These are phyloP conservation scores for Synaphobranchus kaupii DNA, from an alignment of 2,797 vertebrate genomes.

Conservation along the genomic window DNA sequence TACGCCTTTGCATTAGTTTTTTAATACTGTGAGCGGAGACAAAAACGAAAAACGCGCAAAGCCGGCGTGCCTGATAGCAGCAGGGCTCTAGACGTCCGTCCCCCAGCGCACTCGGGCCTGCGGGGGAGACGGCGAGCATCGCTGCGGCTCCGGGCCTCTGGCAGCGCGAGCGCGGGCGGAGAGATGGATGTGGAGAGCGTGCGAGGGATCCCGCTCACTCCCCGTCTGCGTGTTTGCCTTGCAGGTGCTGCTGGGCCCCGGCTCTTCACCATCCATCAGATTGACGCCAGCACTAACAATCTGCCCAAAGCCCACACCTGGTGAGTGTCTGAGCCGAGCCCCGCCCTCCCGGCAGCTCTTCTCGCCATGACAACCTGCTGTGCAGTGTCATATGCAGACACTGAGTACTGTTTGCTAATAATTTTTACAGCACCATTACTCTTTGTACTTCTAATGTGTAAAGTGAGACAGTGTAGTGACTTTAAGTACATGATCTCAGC, in stretches of 20 bases:
- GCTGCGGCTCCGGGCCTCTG: constrained; percentile 13
- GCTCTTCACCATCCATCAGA: constrained; percentile 85
- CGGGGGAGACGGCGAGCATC: not conserved
- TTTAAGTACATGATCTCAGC: not conserved
- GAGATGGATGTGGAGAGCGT: not conserved
- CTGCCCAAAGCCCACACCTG: constrained; percentile 85
- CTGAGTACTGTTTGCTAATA: not conserved
- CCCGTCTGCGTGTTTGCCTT: constrained; percentile 28
- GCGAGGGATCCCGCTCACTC: not conserved
- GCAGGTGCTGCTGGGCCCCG: constrained; percentile 82
- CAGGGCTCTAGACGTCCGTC: not conserved
- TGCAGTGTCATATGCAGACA: not conserved
- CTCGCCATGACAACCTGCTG: not conserved
- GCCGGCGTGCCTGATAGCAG: not conserved
- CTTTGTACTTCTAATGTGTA: not conserved
- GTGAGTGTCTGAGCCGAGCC: constrained; percentile 57
- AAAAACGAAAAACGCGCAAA: constrained; percentile 10
- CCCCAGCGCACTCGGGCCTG: not conserved
- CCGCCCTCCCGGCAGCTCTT: not conserved
- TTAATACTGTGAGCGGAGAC: not conserved
- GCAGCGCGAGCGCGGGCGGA: not conserved
- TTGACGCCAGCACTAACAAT: constrained; percentile 82
- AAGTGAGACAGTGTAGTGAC: not conserved
- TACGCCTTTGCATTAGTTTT: no score
- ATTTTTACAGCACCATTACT: not conserved